Evolutionary conservation across 2,113 vertebrate species (phyloP).

Genomic region (sheep (Ovis aries)): DNA sequence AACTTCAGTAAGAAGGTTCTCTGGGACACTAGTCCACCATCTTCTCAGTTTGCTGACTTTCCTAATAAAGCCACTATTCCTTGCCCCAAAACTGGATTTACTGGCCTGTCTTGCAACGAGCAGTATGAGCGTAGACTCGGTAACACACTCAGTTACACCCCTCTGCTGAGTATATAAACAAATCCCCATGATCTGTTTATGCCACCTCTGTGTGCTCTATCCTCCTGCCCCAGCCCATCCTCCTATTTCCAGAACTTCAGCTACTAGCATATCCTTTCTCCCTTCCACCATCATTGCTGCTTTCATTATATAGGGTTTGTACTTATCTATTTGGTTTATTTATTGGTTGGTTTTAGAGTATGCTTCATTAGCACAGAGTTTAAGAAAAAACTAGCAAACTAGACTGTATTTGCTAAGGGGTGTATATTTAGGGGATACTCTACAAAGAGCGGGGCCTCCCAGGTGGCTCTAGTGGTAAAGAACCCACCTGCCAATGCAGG

Average conservation of each 20-base stretch:
- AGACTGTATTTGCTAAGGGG: background rate
- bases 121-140: rapidly evolving
- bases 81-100: background rate
- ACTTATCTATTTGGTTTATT: background rate
- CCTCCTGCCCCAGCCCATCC: background rate
- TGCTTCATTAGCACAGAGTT: background rate
- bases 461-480: background rate
- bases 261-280: background rate
- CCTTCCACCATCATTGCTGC: background rate
- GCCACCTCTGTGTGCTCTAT: background rate
- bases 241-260: background rate
- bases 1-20: background rate
- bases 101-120: background rate
- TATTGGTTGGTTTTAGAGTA: background rate
- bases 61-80: background rate
- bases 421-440: too few relatives aligned
- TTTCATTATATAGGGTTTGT: background rate
- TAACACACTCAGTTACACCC: background rate
- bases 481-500: background rate
- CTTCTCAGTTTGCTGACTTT: background rate
- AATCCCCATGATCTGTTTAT: background rate
- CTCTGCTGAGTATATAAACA: background rate
- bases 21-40: background rate
- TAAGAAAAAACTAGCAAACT: background rate
- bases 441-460: background rate